These are phyloP conservation scores for Tupiocoris notatus DNA, from an alignment of 2,888 invertebrate species.

Conservation along the genomic window DNA sequence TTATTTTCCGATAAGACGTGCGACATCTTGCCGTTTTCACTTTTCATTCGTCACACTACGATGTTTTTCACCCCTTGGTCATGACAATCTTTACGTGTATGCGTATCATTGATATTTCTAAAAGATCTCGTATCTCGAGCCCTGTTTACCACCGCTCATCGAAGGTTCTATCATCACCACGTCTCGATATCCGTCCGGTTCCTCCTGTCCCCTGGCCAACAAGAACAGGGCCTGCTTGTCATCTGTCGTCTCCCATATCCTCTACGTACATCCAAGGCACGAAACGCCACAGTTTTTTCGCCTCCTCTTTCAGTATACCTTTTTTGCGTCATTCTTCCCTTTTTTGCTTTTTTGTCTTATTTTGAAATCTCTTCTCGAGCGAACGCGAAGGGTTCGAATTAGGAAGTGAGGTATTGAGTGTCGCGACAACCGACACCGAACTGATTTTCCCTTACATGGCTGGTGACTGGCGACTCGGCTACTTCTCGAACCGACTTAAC, in stretches of 20 bases:
- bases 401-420: conserved; percentile 40
- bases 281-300: conserved; percentile 15
- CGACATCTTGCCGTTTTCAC: conserved; percentile 10
- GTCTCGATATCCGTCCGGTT: neutral
- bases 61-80: conserved; percentile 12
- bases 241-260: conserved; percentile 20
- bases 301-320: neutral
- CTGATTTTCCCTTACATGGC: conserved; percentile 57
- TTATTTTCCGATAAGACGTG: too few species aligned
- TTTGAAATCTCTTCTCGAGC: conserved; percentile 23
- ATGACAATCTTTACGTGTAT: too few species aligned
- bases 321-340: conserved; percentile 15
- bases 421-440: conserved; percentile 49
- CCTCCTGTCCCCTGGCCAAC: neutral
- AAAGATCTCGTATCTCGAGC: neutral
- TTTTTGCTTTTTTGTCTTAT: conserved; percentile 1
- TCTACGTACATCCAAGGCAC: conserved; percentile 1
- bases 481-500: conserved; percentile 56
- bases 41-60: conserved; percentile 5
- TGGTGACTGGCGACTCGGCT: conserved; percentile 43
- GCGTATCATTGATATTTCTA: neutral
- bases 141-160: neutral
- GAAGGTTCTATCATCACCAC: neutral
- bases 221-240: neutral
- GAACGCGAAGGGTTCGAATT: conserved; percentile 23